Evolutionary conservation across 1,140 invertebrate genomes (phyloP).

Genomic region (Drosophila lacteicornis): DNA sequence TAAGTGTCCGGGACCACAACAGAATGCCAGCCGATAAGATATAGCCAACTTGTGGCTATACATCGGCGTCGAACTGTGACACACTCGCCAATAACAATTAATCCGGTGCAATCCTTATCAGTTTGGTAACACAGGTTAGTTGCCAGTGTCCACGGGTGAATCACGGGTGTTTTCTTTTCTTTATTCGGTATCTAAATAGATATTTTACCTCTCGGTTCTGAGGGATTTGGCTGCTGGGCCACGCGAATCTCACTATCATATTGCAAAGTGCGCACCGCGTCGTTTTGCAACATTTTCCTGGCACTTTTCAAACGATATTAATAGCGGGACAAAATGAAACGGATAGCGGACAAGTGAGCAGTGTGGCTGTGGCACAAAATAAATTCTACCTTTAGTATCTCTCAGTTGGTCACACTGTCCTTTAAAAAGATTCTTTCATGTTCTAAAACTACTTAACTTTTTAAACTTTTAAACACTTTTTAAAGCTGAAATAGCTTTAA

Average conservation of each 20-base stretch:
- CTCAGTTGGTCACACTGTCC: accelerated
- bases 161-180: slow-evolving; percentile 32
- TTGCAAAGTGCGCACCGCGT: slow-evolving; percentile 79
- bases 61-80: slow-evolving; percentile 40
- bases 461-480: too few species aligned
- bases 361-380: background rate
- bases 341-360: background rate
- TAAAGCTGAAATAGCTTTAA: background rate
- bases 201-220: slow-evolving; percentile 73
- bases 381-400: background rate
- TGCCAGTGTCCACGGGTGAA: slow-evolving; percentile 42
- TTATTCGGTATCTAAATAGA: background rate
- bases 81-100: slow-evolving; percentile 54
- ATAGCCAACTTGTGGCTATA: slow-evolving; percentile 51
- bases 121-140: slow-evolving; percentile 25
- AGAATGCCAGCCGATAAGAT: slow-evolving; percentile 69
- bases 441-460: background rate
- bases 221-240: slow-evolving; percentile 56
- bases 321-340: slow-evolving; percentile 50
- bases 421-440: too few species aligned
- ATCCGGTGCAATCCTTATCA: slow-evolving; percentile 65
- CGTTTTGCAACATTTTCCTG: slow-evolving; percentile 78
- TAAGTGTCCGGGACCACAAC: slow-evolving; percentile 41
- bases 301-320: slow-evolving; percentile 30
- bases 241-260: slow-evolving; percentile 81